Base-by-base conservation (phyloP, 2,113 vertebrate species). In the Corydoras maculifer region DNA sequence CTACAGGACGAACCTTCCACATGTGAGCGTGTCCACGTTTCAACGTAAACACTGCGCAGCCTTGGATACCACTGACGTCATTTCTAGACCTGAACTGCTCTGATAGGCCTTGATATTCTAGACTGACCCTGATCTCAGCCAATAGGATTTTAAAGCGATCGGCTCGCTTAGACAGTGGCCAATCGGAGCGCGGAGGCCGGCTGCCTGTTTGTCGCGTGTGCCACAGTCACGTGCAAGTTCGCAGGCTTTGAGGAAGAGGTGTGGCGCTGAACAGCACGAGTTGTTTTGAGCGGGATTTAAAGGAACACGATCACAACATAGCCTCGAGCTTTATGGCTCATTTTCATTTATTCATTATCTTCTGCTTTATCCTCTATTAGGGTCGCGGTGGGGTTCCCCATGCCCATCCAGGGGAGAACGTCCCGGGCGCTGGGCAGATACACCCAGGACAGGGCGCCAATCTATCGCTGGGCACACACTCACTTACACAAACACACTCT, bases 41-140 rank as follows among this genome's bases (percentile, higher is more conserved):
- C 68, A 69, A 65, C 62, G 51, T 18, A 51, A 58, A 73, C 49
- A 69, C 53, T 68, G 61, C 57, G 74, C 65, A 74, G 76, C 78
- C 78, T 83, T 83, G 79, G 81, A 75, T 63, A 83, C 78, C 65
- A 81, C 80, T 88, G 84, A 89, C 87, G 88, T 88, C 86, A 88
- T 72, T 81, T 83, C 79, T 59, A 75, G 78, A 81, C 79, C 75
- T 86, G 84, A 83, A 84, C 84, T 79, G 63, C 65, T 75, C 82
- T 82, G 58, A 76, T 79, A 81, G 84, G 86, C 82, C 82, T 70
- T 78, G 80, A 30, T 60, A 15, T 61, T 58, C 80, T 58, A 4
- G 57, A 87, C 51, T 63, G 81, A 62, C 86, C 58, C 30, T 8
- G 30, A 11, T 8, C 3, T 18, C 3, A 32, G 14, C 87, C 84